Evolutionary conservation across 2,113 vertebrate species (phyloP).

Genomic region (Halcyon malimbica): DNA sequence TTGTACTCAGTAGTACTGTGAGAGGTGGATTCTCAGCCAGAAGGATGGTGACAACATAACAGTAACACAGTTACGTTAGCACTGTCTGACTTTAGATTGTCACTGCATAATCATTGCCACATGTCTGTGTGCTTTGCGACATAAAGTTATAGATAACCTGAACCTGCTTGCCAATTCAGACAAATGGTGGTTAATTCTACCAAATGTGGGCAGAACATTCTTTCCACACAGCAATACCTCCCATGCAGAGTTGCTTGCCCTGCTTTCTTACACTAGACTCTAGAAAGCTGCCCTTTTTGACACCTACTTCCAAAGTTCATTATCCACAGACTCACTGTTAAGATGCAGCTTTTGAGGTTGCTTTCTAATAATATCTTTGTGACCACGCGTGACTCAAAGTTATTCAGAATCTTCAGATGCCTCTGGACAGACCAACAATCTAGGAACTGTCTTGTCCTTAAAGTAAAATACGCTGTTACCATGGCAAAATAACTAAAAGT

Average conservation of each 20-base stretch:
- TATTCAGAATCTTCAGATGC: not conserved
- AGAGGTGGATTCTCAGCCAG: slow-evolving; percentile 42
- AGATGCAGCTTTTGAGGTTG: not conserved
- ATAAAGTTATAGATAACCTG: slow-evolving; percentile 42
- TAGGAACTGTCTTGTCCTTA: not conserved
- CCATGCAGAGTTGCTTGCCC: slow-evolving; percentile 13
- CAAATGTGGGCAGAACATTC: not conserved
- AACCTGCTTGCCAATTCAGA: not conserved
- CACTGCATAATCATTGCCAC: slow-evolving; percentile 39
- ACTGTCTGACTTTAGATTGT: slow-evolving; percentile 40
- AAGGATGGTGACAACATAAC: slow-evolving; percentile 50
- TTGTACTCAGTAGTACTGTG: slow-evolving; percentile 19
- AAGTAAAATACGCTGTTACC: not conserved
- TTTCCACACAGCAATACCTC: not conserved
- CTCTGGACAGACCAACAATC: not conserved
- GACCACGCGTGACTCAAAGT: not conserved
- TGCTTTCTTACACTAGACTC: slow-evolving; percentile 11
- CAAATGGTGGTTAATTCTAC: not conserved
- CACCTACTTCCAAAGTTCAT: slow-evolving; percentile 19
- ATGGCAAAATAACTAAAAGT: not conserved
- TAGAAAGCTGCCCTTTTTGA: slow-evolving; percentile 8
- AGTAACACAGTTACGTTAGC: slow-evolving; percentile 31
- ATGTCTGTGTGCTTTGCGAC: not conserved
- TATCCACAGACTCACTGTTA: not conserved
- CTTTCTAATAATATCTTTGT: not conserved